Evolutionary conservation across 2,888 invertebrate genomes (phyloP).

Genomic region (Amphipyra berbera): DNA sequence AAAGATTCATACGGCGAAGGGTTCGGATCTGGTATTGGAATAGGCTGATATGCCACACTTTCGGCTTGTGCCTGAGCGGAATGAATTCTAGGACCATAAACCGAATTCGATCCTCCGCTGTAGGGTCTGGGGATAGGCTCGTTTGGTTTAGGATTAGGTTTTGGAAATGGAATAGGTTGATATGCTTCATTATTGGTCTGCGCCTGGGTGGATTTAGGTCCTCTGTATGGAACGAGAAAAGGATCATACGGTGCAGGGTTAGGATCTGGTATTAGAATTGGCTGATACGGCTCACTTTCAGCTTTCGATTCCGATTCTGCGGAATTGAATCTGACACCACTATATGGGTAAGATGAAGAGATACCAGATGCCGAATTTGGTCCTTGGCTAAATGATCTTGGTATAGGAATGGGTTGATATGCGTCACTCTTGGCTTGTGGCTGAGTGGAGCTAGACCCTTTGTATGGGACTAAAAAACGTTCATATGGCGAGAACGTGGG

Average conservation of each 20-base stretch:
- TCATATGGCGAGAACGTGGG: constrained; percentile 19
- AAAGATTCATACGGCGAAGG: constrained; percentile 1
- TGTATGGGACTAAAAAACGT: constrained; percentile 26
- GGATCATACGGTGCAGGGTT: constrained; percentile 11
- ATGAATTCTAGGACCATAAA: not conserved
- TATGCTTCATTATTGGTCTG: constrained; percentile 1
- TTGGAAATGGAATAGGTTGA: not conserved
- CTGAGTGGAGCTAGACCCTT: constrained; percentile 6
- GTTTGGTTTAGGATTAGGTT: not conserved
- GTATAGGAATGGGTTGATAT: not conserved
- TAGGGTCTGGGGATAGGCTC: not conserved
- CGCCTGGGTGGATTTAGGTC: not conserved
- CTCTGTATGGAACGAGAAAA: constrained; percentile 6
- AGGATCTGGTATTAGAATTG: constrained; percentile 19
- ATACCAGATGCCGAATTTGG: too few species aligned
- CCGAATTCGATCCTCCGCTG: not conserved
- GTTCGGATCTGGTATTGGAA: not conserved
- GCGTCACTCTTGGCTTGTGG: not conserved
- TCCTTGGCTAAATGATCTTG: too few species aligned
- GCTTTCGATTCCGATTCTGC: not conserved
- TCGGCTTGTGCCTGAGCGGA: not conserved
- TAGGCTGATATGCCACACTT: constrained; percentile 8
- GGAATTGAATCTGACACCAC: not conserved
- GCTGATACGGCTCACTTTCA: not conserved
- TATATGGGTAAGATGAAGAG: constrained; percentile 21